Evolutionary conservation across 2,797 vertebrate species (phyloP), one percentile per base, ranked within the genome.

Genomic region (Manis crassicaudata): DNA sequence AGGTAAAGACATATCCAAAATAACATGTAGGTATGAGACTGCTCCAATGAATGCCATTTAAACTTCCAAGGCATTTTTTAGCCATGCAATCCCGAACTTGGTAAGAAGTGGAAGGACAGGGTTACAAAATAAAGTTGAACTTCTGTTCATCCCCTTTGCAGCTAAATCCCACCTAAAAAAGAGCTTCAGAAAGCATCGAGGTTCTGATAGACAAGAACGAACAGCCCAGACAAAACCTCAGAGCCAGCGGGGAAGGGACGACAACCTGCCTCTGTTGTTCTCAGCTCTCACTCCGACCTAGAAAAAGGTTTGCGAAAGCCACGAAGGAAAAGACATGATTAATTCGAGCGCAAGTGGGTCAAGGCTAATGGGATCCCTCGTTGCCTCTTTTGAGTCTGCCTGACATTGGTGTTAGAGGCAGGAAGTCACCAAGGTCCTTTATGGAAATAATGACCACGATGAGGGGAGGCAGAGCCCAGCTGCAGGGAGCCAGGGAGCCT

Each of bases 221-320:
- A 88, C 27, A 58, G 73, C 63, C 11, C 18, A 62, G 50, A 27
- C 46, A 80, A 56, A 77, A 62, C 14, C 37, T 58, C 23, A 27
- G 40, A 80, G 73, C 75, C 11, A 2, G 54, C 1, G 0, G 40
- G 1, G n/a, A 56, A 35, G 94, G 35, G 23, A 58, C 0, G 0
- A 43, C 13, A 3, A 46, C 37, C 54, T 32, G 20, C 16, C 46
- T 67, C 25, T 27, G 35, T 56, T 62, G 37, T 40, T 62, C 81
- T 88, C n/a, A 72, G 43, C 62, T 79, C 29, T 72, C 17, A 21
- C 25, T 40, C 12, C 72, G 81, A 76, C 50, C 60, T 87, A 85
- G 90, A 73, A 93, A 90, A 95, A 92, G 75, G 16, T n/a, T 79
- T 7, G 5, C 29, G 35, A 54, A 79, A 90, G 87, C 77, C 86